Conservation (phyloP, 1,140 invertebrate genomes). For the Trichonephila clavipes region DNA sequence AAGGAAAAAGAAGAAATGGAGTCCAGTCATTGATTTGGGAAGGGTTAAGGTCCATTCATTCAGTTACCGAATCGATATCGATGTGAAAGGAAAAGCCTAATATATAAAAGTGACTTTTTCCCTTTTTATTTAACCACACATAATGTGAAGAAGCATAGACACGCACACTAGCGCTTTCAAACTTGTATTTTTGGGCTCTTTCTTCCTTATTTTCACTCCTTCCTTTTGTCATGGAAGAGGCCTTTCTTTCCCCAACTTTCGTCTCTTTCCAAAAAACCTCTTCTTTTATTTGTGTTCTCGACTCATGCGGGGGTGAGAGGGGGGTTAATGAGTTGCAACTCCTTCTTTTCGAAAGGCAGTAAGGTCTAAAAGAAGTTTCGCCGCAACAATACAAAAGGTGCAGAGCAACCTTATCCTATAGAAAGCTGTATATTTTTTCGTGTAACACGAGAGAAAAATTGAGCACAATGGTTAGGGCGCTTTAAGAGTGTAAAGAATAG, state of each 20-base stretch:
- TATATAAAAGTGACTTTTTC: background rate
- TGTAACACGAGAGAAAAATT: background rate
- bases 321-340: constrained; percentile 21
- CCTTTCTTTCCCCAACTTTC: constrained; percentile 19
- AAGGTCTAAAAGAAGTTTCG: constrained; percentile 17
- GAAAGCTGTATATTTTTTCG: constrained; percentile 30
- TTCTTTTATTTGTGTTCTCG: constrained; percentile 25
- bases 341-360: background rate
- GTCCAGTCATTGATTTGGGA: too few species aligned
- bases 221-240: background rate
- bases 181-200: constrained; percentile 22
- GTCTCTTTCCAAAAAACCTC: background rate
- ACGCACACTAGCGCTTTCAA: background rate
- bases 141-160: background rate
- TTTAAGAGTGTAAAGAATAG: constrained; percentile 41
- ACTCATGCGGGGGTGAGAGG: background rate
- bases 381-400: constrained; percentile 28
- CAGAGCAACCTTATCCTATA: constrained; percentile 2
- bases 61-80: too few species aligned
- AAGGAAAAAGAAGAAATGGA: too few species aligned
- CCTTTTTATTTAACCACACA: background rate
- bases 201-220: constrained; percentile 4
- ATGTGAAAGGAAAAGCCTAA: background rate
- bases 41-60: too few species aligned
- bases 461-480: constrained; percentile 14